These are phyloP conservation scores for Neocloeon triangulifer DNA, from an alignment of 1,140 invertebrate genomes.

Conservation along the genomic window DNA sequence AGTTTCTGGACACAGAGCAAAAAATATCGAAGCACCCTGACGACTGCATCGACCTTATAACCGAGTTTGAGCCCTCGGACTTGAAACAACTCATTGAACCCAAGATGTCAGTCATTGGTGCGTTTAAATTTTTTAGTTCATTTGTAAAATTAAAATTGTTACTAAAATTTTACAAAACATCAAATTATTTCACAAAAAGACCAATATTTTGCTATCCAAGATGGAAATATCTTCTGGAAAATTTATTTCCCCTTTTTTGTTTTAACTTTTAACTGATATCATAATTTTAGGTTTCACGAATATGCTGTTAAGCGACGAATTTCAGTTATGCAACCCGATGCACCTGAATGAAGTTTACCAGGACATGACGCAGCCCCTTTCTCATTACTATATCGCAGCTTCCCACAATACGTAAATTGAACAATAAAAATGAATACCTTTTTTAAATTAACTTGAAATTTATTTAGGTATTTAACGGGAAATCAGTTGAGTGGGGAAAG, in stretches of 20 bases:
- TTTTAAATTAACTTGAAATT: constrained; percentile 1
- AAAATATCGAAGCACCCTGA: too few species aligned
- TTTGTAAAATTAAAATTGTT: constrained; percentile 9
- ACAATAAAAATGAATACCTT: not conserved
- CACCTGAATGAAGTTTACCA: constrained; percentile 21
- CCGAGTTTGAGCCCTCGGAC: too few species aligned
- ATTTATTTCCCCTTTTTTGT: constrained; percentile 3
- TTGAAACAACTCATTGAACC: too few species aligned
- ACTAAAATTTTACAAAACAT: not conserved
- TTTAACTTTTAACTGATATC: not conserved
- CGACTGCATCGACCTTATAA: too few species aligned
- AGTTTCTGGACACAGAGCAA: too few species aligned
- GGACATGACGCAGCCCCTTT: constrained; percentile 35
- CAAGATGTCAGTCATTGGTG: too few species aligned
- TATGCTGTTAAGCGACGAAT: constrained; percentile 17
- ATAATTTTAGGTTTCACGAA: constrained; percentile 16
- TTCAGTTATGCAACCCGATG: constrained; percentile 17
- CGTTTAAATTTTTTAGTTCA: constrained; percentile 12
- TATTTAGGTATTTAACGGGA: constrained; percentile 27
- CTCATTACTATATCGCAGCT: constrained; percentile 37
- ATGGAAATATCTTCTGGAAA: not conserved
- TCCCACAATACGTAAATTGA: constrained; percentile 35
- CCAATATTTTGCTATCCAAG: not conserved
- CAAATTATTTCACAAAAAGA: not conserved
- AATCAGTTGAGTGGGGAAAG: constrained; percentile 29